Base-by-base conservation (phyloP, 2,888 invertebrate species). In the Cerastoderma edule region DNA sequence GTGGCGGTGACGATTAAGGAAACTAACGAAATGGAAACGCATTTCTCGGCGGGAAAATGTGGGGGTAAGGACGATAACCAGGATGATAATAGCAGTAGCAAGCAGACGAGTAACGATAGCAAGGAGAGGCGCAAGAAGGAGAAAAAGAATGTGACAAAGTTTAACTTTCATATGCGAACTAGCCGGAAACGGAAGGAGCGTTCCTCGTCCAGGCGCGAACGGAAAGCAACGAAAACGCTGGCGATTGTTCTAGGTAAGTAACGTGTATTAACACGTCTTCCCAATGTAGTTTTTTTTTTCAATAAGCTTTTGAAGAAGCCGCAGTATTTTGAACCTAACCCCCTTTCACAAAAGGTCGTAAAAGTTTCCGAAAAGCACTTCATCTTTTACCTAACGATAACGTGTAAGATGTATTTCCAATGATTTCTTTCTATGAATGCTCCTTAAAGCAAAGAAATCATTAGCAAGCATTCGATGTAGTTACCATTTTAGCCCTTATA, bases 151-250 rank as follows among this genome's bases (percentile, higher is more conserved):
- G 89, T 90, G 22, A 90, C 90, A n/a, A 91, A 91, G 69, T 92
- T 91, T 82, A 91, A 92, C 76, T 92, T 92, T 83, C 90, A 90
- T 75, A 87, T 90, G 87, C 68, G 90, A 73, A 98, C 98, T 93
- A 97, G 97, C 56, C 97, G 98, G 94, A 98, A 98, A 93, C 94
- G 90, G 65, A 88, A 89, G 65, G 90, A 90, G 71, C 87, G 88
- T 39, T 87, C 88, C 5, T 90, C 91, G 16, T 89, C 93, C 57
- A 89, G 87, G 56, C 74, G 89, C 72, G 99, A 99, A 92, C 95
- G 98, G 77, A 98, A 99, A 93, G 99, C 99, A 39, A 99, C 99
- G 10, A 99, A 99, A 94, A 99, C 99, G 10, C 94, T 99, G 85
- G 99, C 99, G 73, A 99, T 99, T 93, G 99, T 99, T 85, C 95